Conservation (phyloP, 2,113 vertebrate genomes). For the Syngnathus floridae region DNA sequence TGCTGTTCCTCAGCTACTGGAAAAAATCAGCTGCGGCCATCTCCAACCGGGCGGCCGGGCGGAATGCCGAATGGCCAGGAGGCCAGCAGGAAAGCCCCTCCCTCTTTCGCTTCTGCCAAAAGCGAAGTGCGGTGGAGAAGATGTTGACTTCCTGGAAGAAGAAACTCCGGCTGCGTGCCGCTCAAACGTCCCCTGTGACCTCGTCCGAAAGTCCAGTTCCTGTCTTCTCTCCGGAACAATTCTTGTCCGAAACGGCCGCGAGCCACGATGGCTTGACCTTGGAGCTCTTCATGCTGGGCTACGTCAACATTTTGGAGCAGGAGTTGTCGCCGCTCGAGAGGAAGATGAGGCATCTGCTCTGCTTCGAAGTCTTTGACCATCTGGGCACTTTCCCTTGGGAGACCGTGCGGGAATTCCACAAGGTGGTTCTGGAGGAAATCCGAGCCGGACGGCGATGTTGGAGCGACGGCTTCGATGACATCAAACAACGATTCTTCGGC, state of each 20-base stretch:
- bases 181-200: background rate
- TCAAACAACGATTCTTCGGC: conserved; percentile 81
- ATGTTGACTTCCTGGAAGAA: conserved; percentile 76
- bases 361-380: conserved; percentile 93
- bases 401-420: conserved; percentile 80
- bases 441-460: conserved; percentile 76
- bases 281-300: conserved; percentile 93
- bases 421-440: conserved; percentile 81
- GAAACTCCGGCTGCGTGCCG: conserved; percentile 25
- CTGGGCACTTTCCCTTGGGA: conserved; percentile 81
- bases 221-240: conserved; percentile 83
- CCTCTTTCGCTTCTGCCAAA: conserved; percentile 70
- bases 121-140: conserved; percentile 72
- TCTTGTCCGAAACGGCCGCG: conserved; percentile 66
- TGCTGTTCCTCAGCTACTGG: conserved; percentile 89
- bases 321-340: conserved; percentile 81
- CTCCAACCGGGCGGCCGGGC: conserved; percentile 55
- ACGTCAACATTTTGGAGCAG: conserved; percentile 89
- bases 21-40: conserved; percentile 78
- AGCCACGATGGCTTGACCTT: conserved; percentile 79
- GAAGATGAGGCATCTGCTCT: conserved; percentile 85
- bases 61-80: conserved; percentile 13
- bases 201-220: conserved; percentile 45
- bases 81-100: conserved; percentile 35
- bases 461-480: conserved; percentile 86